Conservation (phyloP, 2,797 vertebrate genomes). For the Ara ararauna region DNA sequence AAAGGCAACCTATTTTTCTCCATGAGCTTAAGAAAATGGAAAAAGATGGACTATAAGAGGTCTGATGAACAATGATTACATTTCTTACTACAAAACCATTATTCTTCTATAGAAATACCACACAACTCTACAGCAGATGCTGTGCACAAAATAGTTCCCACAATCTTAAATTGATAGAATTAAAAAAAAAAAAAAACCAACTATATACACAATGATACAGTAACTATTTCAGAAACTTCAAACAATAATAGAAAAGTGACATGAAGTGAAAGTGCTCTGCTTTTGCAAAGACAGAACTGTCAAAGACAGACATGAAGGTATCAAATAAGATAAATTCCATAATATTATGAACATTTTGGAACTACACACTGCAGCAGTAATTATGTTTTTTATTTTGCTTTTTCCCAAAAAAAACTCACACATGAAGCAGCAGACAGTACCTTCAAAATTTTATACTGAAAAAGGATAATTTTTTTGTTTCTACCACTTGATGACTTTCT, state of each 20-base stretch:
- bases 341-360: not conserved
- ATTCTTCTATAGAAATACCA: not conserved
- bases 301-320: not conserved
- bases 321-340: not conserved
- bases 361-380: not conserved
- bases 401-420: not conserved
- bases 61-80: not conserved
- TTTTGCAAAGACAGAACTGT: not conserved
- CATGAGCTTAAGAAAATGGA: not conserved
- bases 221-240: not conserved
- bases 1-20: not conserved
- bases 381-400: not conserved
- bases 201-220: not conserved
- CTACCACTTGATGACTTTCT: not conserved
- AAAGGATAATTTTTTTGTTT: not conserved
- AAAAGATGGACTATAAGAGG: not conserved
- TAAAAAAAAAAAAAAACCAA: not conserved
- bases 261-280: fast-evolving
- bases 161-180: not conserved
- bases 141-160: not conserved
- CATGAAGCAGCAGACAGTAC: not conserved
- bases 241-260: not conserved
- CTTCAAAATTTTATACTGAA: not conserved
- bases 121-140: not conserved
- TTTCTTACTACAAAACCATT: not conserved